Evolutionary conservation across 2,113 vertebrate species (phyloP).

Genomic region (Tonatia bakeri): DNA sequence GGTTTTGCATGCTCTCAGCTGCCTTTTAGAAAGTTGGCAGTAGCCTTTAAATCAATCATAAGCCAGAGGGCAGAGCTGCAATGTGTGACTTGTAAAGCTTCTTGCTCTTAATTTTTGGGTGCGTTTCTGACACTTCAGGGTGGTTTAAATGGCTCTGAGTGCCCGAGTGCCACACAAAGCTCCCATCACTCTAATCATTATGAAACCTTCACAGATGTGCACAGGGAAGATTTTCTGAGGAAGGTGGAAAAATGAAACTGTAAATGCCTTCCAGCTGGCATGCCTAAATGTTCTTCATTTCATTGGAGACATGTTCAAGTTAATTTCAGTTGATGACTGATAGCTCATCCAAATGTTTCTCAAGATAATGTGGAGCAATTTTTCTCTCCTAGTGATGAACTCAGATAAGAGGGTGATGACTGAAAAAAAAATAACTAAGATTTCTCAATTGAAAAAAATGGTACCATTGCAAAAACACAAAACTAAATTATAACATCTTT

Average conservation of each 20-base stretch:
- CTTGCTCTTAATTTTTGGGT: background rate
- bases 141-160: constrained; percentile 44
- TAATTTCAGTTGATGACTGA: constrained; percentile 67
- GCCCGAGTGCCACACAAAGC: constrained; percentile 39
- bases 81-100: constrained; percentile 26
- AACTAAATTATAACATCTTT: background rate
- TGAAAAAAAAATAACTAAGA: constrained; percentile 22
- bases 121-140: constrained; percentile 35
- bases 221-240: constrained; percentile 48
- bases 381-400: constrained; percentile 39
- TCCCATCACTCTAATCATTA: background rate
- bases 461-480: constrained; percentile 8
- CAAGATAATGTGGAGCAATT: constrained; percentile 48
- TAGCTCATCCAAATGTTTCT: constrained; percentile 59
- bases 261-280: constrained; percentile 73
- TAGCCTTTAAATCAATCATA: background rate
- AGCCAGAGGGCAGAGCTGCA: background rate
- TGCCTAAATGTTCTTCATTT: constrained; percentile 60
- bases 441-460: constrained; percentile 32
- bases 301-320: constrained; percentile 65
- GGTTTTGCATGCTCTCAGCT: background rate
- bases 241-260: constrained; percentile 55
- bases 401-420: constrained; percentile 36
- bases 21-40: constrained; percentile 35
- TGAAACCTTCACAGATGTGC: constrained; percentile 63